Evolutionary conservation across 1,140 invertebrate species (phyloP).

Genomic region (Orius insidiosus): DNA sequence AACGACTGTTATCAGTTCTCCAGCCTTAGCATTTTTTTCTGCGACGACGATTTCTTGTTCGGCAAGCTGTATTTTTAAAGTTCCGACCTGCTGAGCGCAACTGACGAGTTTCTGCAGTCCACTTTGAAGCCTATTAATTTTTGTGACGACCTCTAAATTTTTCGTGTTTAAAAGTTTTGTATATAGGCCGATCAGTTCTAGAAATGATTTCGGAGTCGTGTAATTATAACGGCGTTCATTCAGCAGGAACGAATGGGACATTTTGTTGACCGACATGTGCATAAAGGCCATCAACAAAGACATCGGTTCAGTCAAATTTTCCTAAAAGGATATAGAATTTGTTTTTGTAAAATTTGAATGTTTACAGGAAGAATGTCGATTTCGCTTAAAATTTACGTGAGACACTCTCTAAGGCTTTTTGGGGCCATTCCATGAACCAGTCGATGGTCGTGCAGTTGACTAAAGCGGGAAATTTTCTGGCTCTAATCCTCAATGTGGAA

Average conservation of each 20-base stretch:
- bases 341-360: slow-evolving; percentile 3
- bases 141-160: slow-evolving; percentile 54
- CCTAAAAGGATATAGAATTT: slow-evolving; percentile 27
- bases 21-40: slow-evolving; percentile 77
- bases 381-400: slow-evolving; percentile 65
- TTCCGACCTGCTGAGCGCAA: slow-evolving; percentile 60
- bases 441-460: slow-evolving; percentile 84
- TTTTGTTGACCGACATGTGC: slow-evolving; percentile 72
- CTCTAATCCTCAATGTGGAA: slow-evolving; percentile 60
- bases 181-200: slow-evolving; percentile 85
- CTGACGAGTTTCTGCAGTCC: slow-evolving; percentile 72
- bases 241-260: slow-evolving; percentile 59
- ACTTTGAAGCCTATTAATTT: slow-evolving; percentile 66
- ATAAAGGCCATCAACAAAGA: slow-evolving; percentile 81
- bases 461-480: slow-evolving; percentile 85
- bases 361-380: slow-evolving; percentile 47
- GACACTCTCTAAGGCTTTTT: slow-evolving; percentile 76
- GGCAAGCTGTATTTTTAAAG: slow-evolving; percentile 58
- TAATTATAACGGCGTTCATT: slow-evolving; percentile 91
- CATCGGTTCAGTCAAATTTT: slow-evolving; percentile 40
- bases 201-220: slow-evolving; percentile 87
- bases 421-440: slow-evolving; percentile 95
- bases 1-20: slow-evolving; percentile 75
- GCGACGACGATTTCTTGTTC: slow-evolving; percentile 75
- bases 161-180: slow-evolving; percentile 63